phyloP scores from a whole-genome alignment of 2,113 vertebrate genomes.

The Ardeotis arabs region DNA sequence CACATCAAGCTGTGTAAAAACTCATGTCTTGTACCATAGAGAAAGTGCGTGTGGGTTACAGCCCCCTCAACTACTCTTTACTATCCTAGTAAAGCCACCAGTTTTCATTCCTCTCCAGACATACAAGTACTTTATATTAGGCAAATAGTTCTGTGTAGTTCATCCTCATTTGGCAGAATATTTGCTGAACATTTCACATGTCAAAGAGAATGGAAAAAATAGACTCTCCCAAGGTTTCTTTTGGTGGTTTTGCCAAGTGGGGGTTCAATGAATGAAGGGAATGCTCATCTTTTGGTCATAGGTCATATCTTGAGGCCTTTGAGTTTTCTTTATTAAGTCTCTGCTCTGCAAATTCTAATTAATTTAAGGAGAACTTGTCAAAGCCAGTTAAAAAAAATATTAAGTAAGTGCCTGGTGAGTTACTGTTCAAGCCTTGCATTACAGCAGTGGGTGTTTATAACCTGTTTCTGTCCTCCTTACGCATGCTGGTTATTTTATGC shows the following conservation, averaged over 20 bases:
- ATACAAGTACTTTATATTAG: background rate
- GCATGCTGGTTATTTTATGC: background rate
- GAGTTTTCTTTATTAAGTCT: background rate
- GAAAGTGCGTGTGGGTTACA: background rate
- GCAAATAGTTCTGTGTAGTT: background rate
- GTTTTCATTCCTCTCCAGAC: background rate
- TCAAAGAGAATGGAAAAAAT: background rate
- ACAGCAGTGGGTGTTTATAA: background rate
- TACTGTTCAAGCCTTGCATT: background rate
- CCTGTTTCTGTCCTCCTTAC: background rate
- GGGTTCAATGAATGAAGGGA: background rate
- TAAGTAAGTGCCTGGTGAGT: background rate
- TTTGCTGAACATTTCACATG: background rate
- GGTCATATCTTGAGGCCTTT: background rate
- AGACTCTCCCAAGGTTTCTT: background rate
- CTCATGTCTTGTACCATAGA: background rate
- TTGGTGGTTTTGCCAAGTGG: background rate
- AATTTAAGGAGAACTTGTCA: background rate
- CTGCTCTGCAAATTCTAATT: background rate
- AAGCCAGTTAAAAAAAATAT: background rate
- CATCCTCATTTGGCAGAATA: background rate
- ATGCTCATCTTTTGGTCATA: background rate
- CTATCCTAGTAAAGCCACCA: background rate
- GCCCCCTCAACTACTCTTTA: background rate
- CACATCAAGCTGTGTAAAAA: background rate